A percentile compares a stretch with the other conserved stretches of the same genome.
These are phyloP conservation scores for Cettia cetti DNA, from an alignment of 2,113 vertebrate species.

Conservation along the genomic window DNA sequence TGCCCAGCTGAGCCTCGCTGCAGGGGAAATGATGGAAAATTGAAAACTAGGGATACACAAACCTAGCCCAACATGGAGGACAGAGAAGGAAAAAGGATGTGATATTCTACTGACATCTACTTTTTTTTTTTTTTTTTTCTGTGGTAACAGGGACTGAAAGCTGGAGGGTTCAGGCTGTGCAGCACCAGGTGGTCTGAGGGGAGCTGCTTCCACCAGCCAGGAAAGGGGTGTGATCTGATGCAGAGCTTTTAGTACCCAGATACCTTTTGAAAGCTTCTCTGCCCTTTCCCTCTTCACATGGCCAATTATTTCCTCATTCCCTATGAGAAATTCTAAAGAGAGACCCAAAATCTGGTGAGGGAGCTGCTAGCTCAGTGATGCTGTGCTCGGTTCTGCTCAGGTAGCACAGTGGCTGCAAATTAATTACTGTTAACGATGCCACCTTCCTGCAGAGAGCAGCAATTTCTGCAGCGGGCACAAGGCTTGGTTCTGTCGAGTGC, in stretches of 20 bases:
- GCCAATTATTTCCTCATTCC: background rate
- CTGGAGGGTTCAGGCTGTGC: background rate
- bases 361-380: background rate
- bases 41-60: background rate
- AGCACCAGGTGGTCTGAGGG: background rate
- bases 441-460: constrained; percentile 46
- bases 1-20: background rate
- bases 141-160: background rate
- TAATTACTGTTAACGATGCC: constrained; percentile 42
- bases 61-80: background rate
- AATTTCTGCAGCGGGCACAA: constrained; percentile 13
- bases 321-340: background rate
- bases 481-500: background rate
- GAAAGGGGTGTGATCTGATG: background rate
- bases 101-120: background rate
- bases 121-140: background rate
- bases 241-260: background rate
- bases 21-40: background rate
- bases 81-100: background rate
- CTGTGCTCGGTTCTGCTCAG: background rate
- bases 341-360: background rate
- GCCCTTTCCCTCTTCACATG: background rate
- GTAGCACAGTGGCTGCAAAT: constrained; percentile 26
- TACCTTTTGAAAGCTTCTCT: background rate
- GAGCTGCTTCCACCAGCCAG: background rate